Base-by-base conservation (phyloP, 1,140 invertebrate genomes). In the Drosophila albomicans region DNA sequence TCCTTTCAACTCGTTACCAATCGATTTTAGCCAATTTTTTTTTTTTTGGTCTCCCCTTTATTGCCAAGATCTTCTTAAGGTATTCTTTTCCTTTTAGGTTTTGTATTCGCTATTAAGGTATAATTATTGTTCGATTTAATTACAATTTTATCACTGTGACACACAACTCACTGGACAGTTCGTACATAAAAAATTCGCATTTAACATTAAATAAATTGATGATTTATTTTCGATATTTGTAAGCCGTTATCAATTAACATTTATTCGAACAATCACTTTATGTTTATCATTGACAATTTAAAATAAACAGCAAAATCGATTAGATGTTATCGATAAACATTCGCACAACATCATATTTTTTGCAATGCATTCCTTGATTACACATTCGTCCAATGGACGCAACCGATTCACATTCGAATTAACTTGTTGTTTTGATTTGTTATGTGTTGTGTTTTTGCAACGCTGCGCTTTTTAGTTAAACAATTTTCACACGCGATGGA, bases 1-100 rank as follows among this genome's bases (percentile, higher is more conserved):
- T 89, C 84, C 85, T 88, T 84, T 84, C 62, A 70, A 82, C 76
- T 87, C 43, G 70, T 68, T 68, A 58, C 65, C 59, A 66, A 70
- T 63, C 69, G 57, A 57, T 32, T 58, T 57, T 54, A 49, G 52
- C 41, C 43, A 51, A 49, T 62, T 57, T 56, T 68, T 76, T 32
- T 32, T 62, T 57, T 64, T 68, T 76, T 41, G 15, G 5, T 64
- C 28, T 56, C 45, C 45, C 8, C 73, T 81, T 74, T 81, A 64
- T 1, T 41, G n/a, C 5, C 58, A 46, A 48, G 63, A 43, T 46
- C 52, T 66, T 46, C 52, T 66, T 28, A 5, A 58, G 43, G 28
- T 48, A 57, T 71, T 71, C 49, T 56, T 46, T 61, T 48, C 49
- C 30, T 68, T 46, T 67, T 1, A 32, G 20, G 48, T 86, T 86